Conservation (phyloP, 2,888 invertebrate species). For the Conistra vaccinii region DNA sequence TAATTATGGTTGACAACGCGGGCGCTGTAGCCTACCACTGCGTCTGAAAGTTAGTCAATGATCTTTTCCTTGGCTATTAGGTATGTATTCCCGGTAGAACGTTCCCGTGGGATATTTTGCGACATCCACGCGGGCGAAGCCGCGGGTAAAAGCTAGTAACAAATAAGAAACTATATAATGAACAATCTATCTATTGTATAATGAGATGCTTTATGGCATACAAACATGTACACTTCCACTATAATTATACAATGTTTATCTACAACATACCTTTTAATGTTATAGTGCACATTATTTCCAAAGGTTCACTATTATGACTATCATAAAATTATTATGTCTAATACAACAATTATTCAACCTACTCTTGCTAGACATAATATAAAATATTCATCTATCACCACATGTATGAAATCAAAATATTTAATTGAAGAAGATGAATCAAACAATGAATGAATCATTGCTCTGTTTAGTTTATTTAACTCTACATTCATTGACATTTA, state of each 20-base stretch:
- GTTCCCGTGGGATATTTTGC: no score
- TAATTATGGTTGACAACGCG: no score
- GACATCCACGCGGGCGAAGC: no score
- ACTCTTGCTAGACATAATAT: conserved; percentile 16
- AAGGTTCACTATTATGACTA: conserved; percentile 1
- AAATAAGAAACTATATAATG: not conserved
- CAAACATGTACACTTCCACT: not conserved
- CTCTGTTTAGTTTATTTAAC: conserved; percentile 19
- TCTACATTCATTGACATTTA: conserved; percentile 10
- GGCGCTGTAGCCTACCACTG: no score
- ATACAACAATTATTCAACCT: conserved; percentile 23
- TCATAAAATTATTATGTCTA: conserved; percentile 9
- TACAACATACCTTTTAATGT: not conserved
- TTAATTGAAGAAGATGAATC: conserved; percentile 34
- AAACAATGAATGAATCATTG: conserved; percentile 35
- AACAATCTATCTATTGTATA: not conserved
- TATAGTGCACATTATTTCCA: not conserved
- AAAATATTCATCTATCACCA: conserved; percentile 4
- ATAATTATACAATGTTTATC: not conserved
- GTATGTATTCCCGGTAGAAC: no score
- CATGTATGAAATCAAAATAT: conserved; percentile 43
- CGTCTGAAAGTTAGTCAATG: no score
- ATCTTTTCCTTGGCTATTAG: no score
- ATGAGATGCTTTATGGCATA: not conserved
- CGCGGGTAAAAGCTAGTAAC: no score